Percentiles rank a stretch among this genome's conserved stretches.
phyloP scores from a whole-genome alignment of 37 sponge, comb jelly and placozoan species.

The Petrosia ficiformis region DNA sequence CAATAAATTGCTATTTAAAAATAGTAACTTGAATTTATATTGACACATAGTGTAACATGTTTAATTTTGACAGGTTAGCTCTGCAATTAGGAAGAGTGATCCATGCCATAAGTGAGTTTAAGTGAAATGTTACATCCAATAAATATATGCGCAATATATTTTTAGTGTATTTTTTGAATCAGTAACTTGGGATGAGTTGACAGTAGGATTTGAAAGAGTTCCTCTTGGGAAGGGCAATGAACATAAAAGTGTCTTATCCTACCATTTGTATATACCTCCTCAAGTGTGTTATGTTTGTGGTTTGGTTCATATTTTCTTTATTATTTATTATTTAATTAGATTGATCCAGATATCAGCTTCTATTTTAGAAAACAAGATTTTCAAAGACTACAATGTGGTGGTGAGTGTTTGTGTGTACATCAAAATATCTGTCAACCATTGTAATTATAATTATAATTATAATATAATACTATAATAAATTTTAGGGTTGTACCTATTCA shows the following conservation, averaged over 20 bases:
- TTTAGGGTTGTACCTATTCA: no score
- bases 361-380: conserved; percentile 42
- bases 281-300: conserved; percentile 25
- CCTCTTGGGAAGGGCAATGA: conserved; percentile 74
- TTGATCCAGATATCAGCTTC: conserved; percentile 35
- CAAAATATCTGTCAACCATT: no score
- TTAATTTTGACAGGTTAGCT: conserved; percentile 38
- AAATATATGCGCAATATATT: not conserved
- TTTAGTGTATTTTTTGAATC: conserved; percentile 79
- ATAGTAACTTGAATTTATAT: no score
- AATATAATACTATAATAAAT: no score
- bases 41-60: no score
- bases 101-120: conserved; percentile 59
- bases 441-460: no score
- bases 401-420: conserved; percentile 8
- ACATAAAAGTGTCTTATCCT: conserved; percentile 86
- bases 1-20: not conserved
- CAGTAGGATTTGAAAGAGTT: conserved; percentile 75
- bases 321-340: conserved; percentile 17
- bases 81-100: conserved; percentile 50
- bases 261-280: conserved; percentile 85
- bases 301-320: not conserved
- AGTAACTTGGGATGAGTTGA: conserved; percentile 77
- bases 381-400: conserved; percentile 63
- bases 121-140: not conserved